Conservation (phyloP, 2,113 vertebrate species). For the Lanius collurio region DNA sequence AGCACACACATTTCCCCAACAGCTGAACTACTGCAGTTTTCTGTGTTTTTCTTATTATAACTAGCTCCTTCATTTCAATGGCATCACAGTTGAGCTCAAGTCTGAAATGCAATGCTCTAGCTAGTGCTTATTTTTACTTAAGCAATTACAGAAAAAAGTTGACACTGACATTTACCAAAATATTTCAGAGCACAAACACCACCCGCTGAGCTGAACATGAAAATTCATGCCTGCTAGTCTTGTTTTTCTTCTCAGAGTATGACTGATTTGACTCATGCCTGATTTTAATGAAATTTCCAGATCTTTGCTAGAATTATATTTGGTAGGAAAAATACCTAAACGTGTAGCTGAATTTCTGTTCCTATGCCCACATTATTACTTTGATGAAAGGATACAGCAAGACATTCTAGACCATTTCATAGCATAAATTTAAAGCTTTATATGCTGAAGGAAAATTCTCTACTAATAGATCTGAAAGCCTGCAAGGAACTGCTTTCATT, state of each 20-base stretch:
- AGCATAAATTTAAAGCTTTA: neutral
- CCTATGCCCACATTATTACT: neutral
- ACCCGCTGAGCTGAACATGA: neutral
- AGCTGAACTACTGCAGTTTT: neutral
- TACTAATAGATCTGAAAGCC: neutral
- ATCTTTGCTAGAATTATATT: neutral
- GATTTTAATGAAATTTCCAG: neutral
- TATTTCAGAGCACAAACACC: conserved; percentile 14
- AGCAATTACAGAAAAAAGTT: conserved; percentile 30
- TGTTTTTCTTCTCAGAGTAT: neutral
- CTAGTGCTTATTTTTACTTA: conserved; percentile 54
- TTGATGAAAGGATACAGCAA: neutral
- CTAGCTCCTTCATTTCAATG: neutral
- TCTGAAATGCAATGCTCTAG: conserved; percentile 7
- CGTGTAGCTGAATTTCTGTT: neutral
- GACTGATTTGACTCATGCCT: neutral
- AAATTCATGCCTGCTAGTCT: neutral
- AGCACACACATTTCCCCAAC: neutral
- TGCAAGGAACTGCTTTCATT: neutral
- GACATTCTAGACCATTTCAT: neutral
- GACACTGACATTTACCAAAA: conserved; percentile 47
- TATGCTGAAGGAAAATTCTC: neutral
- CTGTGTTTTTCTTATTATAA: conserved; percentile 11
- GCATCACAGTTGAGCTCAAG: neutral
- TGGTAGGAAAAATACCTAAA: neutral